Conservation (phyloP, 2,888 invertebrate species). For the Mythimna pallens region DNA sequence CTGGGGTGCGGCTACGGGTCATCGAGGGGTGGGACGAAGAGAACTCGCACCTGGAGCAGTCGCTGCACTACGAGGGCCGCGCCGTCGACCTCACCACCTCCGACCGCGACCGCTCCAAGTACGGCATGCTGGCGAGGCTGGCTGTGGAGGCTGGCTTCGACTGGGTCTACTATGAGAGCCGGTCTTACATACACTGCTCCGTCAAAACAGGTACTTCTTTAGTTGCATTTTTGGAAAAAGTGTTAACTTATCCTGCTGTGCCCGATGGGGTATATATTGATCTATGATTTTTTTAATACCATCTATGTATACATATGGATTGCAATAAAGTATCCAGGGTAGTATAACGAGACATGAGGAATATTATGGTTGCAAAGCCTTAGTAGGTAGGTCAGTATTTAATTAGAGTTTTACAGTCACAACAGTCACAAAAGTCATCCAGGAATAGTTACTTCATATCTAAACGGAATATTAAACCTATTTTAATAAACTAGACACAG, state of each 20-base stretch:
- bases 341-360: neutral
- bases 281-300: too few species aligned
- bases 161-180: slow-evolving; percentile 99
- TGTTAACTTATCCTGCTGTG: neutral
- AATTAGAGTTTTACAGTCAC: neutral
- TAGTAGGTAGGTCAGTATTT: neutral
- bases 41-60: slow-evolving; percentile 94
- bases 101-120: slow-evolving; percentile 97
- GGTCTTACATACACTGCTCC: slow-evolving; percentile 98
- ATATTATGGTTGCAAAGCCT: neutral
- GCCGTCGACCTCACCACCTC: slow-evolving; percentile 99
- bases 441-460: neutral
- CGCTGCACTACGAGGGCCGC: slow-evolving; percentile 98
- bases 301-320: too few species aligned
- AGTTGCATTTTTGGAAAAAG: neutral
- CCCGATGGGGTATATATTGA: too few species aligned
- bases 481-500: slow-evolving; percentile 6
- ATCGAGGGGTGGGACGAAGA: slow-evolving; percentile 99
- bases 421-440: neutral
- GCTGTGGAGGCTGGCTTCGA: slow-evolving; percentile 99
- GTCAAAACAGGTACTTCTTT: slow-evolving; percentile 96
- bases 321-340: neutral
- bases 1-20: slow-evolving; percentile 97
- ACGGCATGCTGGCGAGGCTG: slow-evolving; percentile 98
- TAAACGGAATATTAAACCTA: neutral